Percentiles rank a stretch among this genome's conserved stretches.
Evolutionary conservation across 2,797 vertebrate genomes (phyloP).

Genomic region (Microtus agrestis): DNA sequence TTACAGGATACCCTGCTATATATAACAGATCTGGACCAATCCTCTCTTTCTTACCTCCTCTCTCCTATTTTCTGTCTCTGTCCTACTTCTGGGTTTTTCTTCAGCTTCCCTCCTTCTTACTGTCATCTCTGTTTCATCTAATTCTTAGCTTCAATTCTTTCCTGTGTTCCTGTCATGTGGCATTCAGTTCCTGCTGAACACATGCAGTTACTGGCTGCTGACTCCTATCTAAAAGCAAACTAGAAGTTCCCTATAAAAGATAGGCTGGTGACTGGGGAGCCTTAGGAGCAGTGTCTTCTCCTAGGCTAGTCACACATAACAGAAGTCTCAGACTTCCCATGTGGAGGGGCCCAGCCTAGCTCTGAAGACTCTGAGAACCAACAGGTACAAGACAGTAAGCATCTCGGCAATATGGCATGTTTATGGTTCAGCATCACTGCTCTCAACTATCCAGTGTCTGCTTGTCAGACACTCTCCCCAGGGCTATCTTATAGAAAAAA

Average conservation of each 20-base stretch:
- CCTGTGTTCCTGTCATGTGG: not conserved
- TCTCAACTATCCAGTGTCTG: not conserved
- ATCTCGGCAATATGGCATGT: not conserved
- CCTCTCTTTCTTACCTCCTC: not conserved
- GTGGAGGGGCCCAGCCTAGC: not conserved
- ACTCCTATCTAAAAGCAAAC: not conserved
- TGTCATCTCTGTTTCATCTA: slow-evolving; percentile 25
- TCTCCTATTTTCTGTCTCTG: slow-evolving; percentile 24
- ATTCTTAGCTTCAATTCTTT: slow-evolving; percentile 15
- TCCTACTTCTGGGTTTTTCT: not conserved
- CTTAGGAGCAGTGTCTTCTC: not conserved
- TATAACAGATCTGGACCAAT: not conserved
- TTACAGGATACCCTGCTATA: not conserved
- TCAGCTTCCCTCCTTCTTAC: slow-evolving; percentile 33
- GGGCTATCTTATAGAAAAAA: not conserved
- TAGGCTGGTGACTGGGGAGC: not conserved
- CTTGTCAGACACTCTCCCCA: not conserved
- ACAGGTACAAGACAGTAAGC: not conserved
- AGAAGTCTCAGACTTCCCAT: not conserved
- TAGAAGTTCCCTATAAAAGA: not conserved
- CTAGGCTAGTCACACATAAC: not conserved
- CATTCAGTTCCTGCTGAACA: not conserved
- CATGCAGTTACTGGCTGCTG: not conserved
- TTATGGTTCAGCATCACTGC: not conserved
- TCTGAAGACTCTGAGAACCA: not conserved